Evolutionary conservation across 92 coral and sea anemone genomes (phyloP).

Genomic region (Blastomussa wellsi): DNA sequence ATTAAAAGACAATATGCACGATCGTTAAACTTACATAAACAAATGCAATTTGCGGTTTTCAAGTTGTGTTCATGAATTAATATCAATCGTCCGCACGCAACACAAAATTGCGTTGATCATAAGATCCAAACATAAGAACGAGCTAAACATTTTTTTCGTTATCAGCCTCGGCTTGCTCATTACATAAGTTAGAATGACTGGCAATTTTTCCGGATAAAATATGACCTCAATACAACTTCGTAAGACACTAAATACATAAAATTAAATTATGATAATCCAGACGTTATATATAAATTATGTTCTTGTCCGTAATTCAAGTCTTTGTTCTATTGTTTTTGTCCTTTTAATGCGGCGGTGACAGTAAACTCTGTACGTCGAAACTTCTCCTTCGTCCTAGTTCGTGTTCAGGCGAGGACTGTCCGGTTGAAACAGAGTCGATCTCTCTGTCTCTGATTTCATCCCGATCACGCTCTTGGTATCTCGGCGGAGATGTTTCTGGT

Average conservation of each 20-base stretch:
- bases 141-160: no score
- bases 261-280: constrained; percentile 50
- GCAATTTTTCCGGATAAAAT: constrained; percentile 3
- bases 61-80: constrained; percentile 37
- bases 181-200: background rate
- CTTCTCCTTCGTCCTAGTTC: constrained; percentile 34
- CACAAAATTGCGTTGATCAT: constrained; percentile 23
- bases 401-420: constrained; percentile 28
- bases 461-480: constrained; percentile 32
- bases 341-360: constrained; percentile 21
- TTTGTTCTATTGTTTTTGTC: constrained; percentile 30
- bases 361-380: constrained; percentile 46
- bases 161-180: background rate
- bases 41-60: constrained; percentile 50
- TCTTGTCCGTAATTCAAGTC: constrained; percentile 36
- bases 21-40: constrained; percentile 52
- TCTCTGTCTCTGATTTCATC: constrained; percentile 12
- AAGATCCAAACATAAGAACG: constrained; percentile 2
- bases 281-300: constrained; percentile 49
- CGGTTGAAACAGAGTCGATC: background rate
- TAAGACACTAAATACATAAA: constrained; percentile 22
- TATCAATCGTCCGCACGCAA: constrained; percentile 44
- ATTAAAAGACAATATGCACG: constrained; percentile 36
- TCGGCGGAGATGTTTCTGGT: constrained; percentile 34
- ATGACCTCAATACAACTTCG: constrained; percentile 18